These are phyloP conservation scores for Gisinianus flammeolus DNA, from an alignment of 2,888 invertebrate species.

Conservation along the genomic window DNA sequence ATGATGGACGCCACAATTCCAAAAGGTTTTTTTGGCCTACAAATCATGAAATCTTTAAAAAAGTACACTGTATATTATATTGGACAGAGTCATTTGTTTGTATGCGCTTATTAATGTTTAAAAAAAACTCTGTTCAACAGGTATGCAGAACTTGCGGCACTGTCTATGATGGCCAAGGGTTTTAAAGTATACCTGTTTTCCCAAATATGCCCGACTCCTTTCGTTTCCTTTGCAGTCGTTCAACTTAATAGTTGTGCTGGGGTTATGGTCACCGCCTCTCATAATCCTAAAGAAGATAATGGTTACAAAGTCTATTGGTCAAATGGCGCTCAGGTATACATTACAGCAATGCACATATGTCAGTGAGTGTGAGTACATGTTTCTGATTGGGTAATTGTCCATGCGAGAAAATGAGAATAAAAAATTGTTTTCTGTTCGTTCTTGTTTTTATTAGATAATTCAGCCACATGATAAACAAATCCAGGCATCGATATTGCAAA, in stretches of 20 bases:
- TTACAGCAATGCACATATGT: not conserved
- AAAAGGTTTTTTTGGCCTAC: constrained; percentile 68
- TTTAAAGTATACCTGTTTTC: constrained; percentile 83
- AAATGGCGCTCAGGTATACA: constrained; percentile 80
- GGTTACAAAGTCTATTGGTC: constrained; percentile 98
- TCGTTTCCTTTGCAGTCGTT: constrained; percentile 84
- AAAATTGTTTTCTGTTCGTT: not conserved
- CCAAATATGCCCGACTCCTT: constrained; percentile 86
- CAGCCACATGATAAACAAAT: constrained; percentile 89
- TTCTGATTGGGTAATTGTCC: not conserved
- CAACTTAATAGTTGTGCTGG: constrained; percentile 79
- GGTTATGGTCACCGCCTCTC: constrained; percentile 94
- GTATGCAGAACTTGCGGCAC: constrained; percentile 86
- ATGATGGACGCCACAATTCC: constrained; percentile 91
- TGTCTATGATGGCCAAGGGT: constrained; percentile 77
- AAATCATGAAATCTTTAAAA: not conserved
- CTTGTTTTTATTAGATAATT: constrained; percentile 71
- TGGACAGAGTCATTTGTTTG: not conserved
- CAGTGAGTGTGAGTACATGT: not conserved
- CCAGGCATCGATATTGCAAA: constrained; percentile 75
- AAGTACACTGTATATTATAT: too few species aligned
- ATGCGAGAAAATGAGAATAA: not conserved
- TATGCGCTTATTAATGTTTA: not conserved
- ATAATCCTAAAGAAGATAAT: constrained; percentile 94
- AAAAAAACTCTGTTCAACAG: constrained; percentile 64